Evolutionary conservation across 2,888 invertebrate genomes (phyloP), one percentile per base, ranked within the genome.

Genomic region (Lathronympha strigana): DNA sequence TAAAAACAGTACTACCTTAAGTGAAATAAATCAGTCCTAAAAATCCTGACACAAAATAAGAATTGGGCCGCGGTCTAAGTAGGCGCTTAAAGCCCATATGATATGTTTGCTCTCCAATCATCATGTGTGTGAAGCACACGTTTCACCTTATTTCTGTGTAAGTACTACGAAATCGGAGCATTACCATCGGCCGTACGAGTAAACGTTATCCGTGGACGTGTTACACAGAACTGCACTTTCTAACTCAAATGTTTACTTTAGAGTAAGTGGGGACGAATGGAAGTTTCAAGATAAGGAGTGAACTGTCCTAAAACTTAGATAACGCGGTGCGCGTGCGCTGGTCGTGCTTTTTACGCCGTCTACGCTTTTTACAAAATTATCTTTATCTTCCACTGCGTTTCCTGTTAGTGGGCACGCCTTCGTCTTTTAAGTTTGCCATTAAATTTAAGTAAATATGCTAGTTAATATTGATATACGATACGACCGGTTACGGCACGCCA

Each of bases 171-270:
- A 89, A 86, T 82, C 80, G 79, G 83, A 79, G 81, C 83, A 83
- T 78, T 76, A 80, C 78, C 82, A 86, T 84, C 81, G 85, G 76
- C 76, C 82, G 84, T 81, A 77, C 81, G 79, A 81, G 84, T 80
- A 78, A 76, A 80, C 74, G 76, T 87, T 88, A 90, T 90, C 87
- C 87, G 71, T 79, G 77, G 74, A 84, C 87, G 83, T 80, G 82
- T 83, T 88, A 91, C 92, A 91, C 85, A 89, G 83, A 88, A 90
- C 87, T 86, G 87, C 90, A 92, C 92, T 92, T 91, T 92, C 91
- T 90, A 90, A 86, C 78, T 85, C 83, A 90, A 91, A 92, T 90
- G 84, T 92, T 92, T 87, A 81, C 76, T 82, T 80, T 84, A 73
- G 81, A 84, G 86, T 86, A 87, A 88, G 86, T 84, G 86, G 84